A percentile compares a stretch with the other conserved stretches of the same genome.
These are phyloP conservation scores for Trachemys scripta DNA, from an alignment of 2,113 vertebrate genomes.

Conservation along the genomic window DNA sequence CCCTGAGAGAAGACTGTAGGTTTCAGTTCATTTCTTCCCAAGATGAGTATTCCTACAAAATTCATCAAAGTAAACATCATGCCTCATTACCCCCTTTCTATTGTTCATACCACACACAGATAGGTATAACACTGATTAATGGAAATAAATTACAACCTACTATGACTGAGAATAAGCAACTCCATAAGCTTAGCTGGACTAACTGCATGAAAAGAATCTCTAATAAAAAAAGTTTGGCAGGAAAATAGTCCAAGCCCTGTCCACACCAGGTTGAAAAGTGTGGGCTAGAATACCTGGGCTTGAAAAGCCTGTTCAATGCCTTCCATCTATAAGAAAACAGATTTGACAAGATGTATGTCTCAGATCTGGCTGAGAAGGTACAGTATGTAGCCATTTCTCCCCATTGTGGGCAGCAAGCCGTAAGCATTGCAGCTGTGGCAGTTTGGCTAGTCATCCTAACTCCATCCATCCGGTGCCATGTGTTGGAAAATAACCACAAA, in stretches of 20 bases:
- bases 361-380: fast-evolving
- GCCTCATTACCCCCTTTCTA: conserved; percentile 62
- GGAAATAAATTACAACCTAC: conserved; percentile 57
- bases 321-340: neutral
- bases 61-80: conserved; percentile 65
- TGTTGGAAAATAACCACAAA: neutral
- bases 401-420: neutral
- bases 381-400: neutral
- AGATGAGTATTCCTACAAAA: conserved; percentile 60
- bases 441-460: neutral
- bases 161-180: conserved; percentile 30
- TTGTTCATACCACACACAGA: conserved; percentile 16
- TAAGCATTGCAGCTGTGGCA: neutral
- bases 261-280: neutral
- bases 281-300: neutral
- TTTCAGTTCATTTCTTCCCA: conserved; percentile 72
- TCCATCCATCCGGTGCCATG: neutral
- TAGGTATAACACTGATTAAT: conserved; percentile 67
- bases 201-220: neutral
- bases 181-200: conserved; percentile 4
- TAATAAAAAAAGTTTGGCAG: neutral
- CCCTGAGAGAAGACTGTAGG: conserved; percentile 19
- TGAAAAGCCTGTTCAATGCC: neutral
- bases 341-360: neutral
- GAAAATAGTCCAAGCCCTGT: neutral